phyloP scores from a whole-genome alignment of 2,888 invertebrate genomes.

The Melinaea menophilus region DNA sequence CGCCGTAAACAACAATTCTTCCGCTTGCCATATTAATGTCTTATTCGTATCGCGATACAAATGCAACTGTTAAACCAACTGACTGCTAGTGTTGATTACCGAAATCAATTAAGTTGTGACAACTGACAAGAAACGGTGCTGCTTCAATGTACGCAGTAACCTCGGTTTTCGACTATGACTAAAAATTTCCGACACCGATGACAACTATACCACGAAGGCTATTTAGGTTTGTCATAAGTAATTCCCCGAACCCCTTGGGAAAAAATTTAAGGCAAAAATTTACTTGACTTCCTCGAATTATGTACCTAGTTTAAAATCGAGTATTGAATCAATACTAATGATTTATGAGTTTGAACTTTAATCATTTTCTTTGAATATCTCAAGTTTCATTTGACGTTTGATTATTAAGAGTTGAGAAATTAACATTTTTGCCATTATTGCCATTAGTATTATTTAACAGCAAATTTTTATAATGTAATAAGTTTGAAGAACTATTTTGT shows the following conservation, averaged over 20 bases:
- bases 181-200: slow-evolving; percentile 37
- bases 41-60: slow-evolving; percentile 37
- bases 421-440: no score
- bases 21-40: slow-evolving; percentile 77
- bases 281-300: background rate
- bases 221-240: slow-evolving; percentile 21
- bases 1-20: slow-evolving; percentile 94
- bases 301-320: no score
- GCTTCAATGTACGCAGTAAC: slow-evolving; percentile 17
- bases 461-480: no score
- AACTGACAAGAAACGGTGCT: slow-evolving; percentile 15
- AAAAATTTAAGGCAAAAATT: slow-evolving; percentile 8
- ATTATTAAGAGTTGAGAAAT: no score
- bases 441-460: no score
- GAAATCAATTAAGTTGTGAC: slow-evolving; percentile 4
- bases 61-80: slow-evolving; percentile 40
- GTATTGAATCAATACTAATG: no score
- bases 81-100: slow-evolving; percentile 20
- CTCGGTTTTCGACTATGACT: slow-evolving; percentile 63
- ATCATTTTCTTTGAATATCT: no score
- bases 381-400: no score
- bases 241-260: slow-evolving; percentile 22
- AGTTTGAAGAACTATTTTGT: no score
- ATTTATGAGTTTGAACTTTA: no score
- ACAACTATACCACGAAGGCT: slow-evolving; percentile 36